These are phyloP conservation scores for Vultur gryphus DNA, from an alignment of 2,797 vertebrate species.

Conservation along the genomic window DNA sequence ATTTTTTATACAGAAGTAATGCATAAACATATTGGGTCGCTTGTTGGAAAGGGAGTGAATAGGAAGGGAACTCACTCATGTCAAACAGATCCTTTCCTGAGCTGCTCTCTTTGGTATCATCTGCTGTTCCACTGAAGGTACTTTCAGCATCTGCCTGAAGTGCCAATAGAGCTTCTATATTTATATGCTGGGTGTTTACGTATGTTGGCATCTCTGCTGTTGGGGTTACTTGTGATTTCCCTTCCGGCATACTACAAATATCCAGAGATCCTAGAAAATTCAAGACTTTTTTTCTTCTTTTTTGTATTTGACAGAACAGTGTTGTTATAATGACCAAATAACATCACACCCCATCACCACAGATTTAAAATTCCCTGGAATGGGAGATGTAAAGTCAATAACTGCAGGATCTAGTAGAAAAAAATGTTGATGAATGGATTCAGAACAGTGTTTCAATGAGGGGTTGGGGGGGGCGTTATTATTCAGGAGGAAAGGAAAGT, in stretches of 20 bases:
- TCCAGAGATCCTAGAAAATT: constrained; percentile 85
- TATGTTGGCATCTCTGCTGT: constrained; percentile 83
- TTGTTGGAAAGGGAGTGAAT: neutral
- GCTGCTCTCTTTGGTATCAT: constrained; percentile 80
- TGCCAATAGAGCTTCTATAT: constrained; percentile 78
- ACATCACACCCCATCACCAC: neutral
- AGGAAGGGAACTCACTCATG: constrained; percentile 87
- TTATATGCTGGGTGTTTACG: constrained; percentile 89
- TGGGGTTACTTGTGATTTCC: constrained; percentile 71
- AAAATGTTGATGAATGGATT: neutral
- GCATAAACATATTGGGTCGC: neutral
- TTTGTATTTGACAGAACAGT: neutral
- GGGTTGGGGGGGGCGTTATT: neutral
- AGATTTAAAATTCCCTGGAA: neutral
- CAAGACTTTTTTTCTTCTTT: neutral
- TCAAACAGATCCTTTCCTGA: constrained; percentile 93
- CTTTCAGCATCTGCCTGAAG: constrained; percentile 80
- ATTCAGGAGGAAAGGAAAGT: neutral
- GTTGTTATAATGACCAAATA: neutral
- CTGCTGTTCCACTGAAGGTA: constrained; percentile 62
- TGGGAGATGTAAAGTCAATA: neutral
- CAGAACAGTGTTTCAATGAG: neutral
- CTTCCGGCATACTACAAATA: constrained; percentile 79
- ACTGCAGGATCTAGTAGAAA: neutral
- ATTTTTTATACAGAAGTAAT: neutral